phyloP scores from a whole-genome alignment of 1,140 invertebrate genomes.

The Drosophila fuyamai region DNA sequence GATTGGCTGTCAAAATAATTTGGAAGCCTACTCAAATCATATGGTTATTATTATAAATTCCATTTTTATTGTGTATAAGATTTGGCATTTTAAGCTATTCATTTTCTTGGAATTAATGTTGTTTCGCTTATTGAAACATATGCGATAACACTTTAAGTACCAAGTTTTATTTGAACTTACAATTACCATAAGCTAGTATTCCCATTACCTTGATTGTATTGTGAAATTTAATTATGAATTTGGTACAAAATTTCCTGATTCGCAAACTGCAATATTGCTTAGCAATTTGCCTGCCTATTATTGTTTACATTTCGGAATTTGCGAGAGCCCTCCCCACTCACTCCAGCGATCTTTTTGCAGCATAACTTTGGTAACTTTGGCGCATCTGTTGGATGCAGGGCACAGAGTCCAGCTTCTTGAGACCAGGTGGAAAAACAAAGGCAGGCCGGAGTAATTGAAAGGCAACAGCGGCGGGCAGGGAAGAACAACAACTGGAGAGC shows the following conservation, averaged over 20 bases:
- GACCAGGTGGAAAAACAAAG: slow-evolving; percentile 44
- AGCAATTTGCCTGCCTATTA: slow-evolving; percentile 14
- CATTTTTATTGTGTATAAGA: too few species aligned
- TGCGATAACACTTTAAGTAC: too few species aligned
- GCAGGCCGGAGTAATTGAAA: slow-evolving; percentile 54
- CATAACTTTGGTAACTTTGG: slow-evolving; percentile 21
- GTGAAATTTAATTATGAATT: too few species aligned
- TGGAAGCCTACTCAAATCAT: neutral
- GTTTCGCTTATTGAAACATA: too few species aligned
- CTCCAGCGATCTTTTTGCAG: slow-evolving; percentile 30
- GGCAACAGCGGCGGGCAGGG: slow-evolving; percentile 4
- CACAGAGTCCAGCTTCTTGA: slow-evolving; percentile 19
- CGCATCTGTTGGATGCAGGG: slow-evolving; percentile 36
- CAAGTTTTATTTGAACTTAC: neutral
- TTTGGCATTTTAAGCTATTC: too few species aligned
- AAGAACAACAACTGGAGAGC: slow-evolving; percentile 34
- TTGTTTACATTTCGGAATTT: slow-evolving; percentile 26
- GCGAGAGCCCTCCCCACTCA: neutral
- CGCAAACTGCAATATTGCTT: neutral
- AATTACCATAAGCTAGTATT: neutral
- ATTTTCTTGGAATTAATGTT: too few species aligned
- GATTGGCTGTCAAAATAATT: slow-evolving; percentile 22
- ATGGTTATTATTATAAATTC: neutral
- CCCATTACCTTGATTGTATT: too few species aligned
- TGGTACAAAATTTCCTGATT: neutral